Evolutionary conservation across 2,113 vertebrate genomes (phyloP).

Genomic region (Bujurquina vittata): DNA sequence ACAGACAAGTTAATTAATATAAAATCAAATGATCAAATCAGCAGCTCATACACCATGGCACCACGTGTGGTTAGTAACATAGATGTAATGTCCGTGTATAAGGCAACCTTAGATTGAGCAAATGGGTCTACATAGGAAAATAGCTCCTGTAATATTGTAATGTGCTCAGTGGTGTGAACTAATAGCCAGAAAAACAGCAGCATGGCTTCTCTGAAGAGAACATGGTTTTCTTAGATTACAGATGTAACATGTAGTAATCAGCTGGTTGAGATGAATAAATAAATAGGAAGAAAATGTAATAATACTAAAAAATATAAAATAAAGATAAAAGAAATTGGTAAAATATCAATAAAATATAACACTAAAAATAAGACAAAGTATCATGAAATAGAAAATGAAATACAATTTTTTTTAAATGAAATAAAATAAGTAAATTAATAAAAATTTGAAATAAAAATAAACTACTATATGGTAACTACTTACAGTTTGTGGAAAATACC

Average conservation of each 20-base stretch:
- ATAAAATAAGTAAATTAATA: too few species aligned
- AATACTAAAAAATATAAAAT: background rate
- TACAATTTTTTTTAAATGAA: too few species aligned
- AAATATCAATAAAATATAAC: too few species aligned
- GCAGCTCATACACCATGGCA: fast-evolving
- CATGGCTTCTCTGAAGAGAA: background rate
- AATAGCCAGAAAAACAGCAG: background rate
- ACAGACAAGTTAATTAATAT: background rate
- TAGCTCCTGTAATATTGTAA: background rate
- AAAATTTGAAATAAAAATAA: too few species aligned
- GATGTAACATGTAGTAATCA: background rate
- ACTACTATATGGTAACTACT: too few species aligned
- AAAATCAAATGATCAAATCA: background rate
- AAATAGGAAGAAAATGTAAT: background rate
- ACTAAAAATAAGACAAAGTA: too few species aligned
- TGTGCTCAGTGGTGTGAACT: background rate
- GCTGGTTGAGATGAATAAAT: background rate
- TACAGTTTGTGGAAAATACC: too few species aligned
- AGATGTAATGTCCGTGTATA: background rate
- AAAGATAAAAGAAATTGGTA: too few species aligned
- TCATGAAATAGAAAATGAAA: too few species aligned
- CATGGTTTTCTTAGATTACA: background rate
- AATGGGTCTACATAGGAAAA: background rate
- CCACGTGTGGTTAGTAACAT: background rate
- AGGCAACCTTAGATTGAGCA: background rate